Percentiles rank a stretch among this genome's conserved stretches.
phyloP scores from a whole-genome alignment of 2,888 invertebrate genomes.

The Neria commutata region DNA sequence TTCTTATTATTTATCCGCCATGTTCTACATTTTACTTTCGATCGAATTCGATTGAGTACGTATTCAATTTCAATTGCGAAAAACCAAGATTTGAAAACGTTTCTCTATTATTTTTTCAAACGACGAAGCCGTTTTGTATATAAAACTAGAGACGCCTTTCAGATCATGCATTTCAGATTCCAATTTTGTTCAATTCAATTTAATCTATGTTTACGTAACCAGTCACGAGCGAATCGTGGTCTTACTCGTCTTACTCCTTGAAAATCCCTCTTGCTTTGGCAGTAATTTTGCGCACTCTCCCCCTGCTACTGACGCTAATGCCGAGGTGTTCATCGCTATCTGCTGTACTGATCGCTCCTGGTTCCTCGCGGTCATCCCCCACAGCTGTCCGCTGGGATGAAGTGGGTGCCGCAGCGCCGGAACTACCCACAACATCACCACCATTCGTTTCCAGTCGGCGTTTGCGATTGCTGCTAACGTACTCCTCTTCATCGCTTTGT shows the following conservation, averaged over 20 bases:
- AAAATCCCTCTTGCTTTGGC: constrained; percentile 75
- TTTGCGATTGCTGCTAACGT: constrained; percentile 30
- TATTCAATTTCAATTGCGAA: too few relatives aligned
- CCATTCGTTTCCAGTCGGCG: constrained; percentile 40
- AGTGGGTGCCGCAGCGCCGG: constrained; percentile 18
- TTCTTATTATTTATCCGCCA: too few relatives aligned
- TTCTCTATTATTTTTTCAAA: too few relatives aligned
- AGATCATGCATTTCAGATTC: too few relatives aligned
- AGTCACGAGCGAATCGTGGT: constrained; percentile 5
- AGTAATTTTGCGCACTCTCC: constrained; percentile 82
- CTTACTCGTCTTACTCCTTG: constrained; percentile 50
- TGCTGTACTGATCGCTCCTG: constrained; percentile 38
- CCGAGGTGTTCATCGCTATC: constrained; percentile 58
- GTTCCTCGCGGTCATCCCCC: constrained; percentile 18
- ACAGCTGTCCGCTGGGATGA: constrained; percentile 22
- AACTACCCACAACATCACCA: constrained; percentile 30
- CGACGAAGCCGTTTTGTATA: too few relatives aligned
- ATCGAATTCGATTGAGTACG: too few relatives aligned
- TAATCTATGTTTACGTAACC: constrained; percentile 11
- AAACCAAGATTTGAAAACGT: too few relatives aligned
- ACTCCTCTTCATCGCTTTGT: constrained; percentile 64
- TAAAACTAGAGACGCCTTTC: too few relatives aligned
- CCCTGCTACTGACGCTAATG: constrained; percentile 79
- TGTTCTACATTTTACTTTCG: too few relatives aligned
- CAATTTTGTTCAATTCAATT: too few relatives aligned